Evolutionary conservation across 2,888 invertebrate species (phyloP).

Genomic region (Spicauda simplicius): DNA sequence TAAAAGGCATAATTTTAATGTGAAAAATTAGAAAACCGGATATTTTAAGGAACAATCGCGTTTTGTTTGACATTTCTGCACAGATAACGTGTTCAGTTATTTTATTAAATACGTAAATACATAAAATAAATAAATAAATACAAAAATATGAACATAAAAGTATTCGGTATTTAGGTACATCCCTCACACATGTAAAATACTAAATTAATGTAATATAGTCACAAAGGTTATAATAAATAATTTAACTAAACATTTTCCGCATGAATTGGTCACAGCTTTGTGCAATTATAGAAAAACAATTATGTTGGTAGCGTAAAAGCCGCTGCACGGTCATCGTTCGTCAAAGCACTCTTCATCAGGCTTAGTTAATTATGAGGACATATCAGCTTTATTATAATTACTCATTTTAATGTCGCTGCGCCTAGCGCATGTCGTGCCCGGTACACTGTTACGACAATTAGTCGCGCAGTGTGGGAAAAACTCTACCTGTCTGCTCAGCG

Average conservation of each 20-base stretch:
- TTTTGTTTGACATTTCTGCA: no score
- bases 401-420: constrained; percentile 82
- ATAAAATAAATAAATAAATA: no score
- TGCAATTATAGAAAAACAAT: neutral
- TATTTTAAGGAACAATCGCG: no score
- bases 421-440: constrained; percentile 58
- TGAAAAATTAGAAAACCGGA: no score
- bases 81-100: no score
- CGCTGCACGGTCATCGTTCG: constrained; percentile 53
- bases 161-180: no score
- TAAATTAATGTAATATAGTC: no score
- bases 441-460: constrained; percentile 48
- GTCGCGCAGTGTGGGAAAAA: constrained; percentile 23
- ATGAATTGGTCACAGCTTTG: neutral
- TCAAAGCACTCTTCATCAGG: constrained; percentile 82
- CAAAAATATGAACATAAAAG: no score
- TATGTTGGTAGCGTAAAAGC: constrained; percentile 56
- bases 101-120: no score
- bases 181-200: no score
- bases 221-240: no score
- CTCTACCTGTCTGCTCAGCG: constrained; percentile 17
- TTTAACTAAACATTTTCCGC: neutral
- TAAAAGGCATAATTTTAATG: no score
- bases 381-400: constrained; percentile 84
- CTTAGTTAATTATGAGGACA: constrained; percentile 82